Evolutionary conservation across 1,140 invertebrate genomes (phyloP), one percentile per base, ranked within the genome.

Genomic region (Trigoniulus corallinus): DNA sequence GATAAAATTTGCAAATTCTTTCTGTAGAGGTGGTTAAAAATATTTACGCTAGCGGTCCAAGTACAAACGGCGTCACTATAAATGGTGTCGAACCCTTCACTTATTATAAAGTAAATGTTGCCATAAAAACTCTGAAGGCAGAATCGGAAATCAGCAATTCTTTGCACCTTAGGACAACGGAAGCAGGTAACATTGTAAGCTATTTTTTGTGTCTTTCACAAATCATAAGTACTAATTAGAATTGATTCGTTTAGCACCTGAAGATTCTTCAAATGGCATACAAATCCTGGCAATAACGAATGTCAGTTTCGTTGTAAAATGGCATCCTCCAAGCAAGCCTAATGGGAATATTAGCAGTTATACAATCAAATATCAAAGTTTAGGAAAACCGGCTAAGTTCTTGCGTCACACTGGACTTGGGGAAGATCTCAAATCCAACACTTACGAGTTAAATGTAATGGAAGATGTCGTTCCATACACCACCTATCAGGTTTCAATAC

Each of bases 331-430:
- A 1, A 13, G 57, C 2, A 67, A 73, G 18, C 72, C 75, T 54
- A 91, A 91, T 70, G 87, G 87, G 1, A 70, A 75, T 10, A 69
- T 89, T 24, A 68, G 71, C 10, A 74, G 77, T 51, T 89, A 88
- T 62, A 64, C 74, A n/a, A 72, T 89, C 23, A 60, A 64, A 29
- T 76, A 73, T 39, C 61, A 64, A 57, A 47, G 15, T 7, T 18
- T n/a, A 43, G 20, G 4, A 18, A 18, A 18, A 39, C 10, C n/a
- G 41, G 4, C 29, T n/a, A 26, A 20, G 20, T 18, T 21, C 4
- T 27, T 3, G 7, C 2, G 2, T 21, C 51, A 34, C 15, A 34
- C 7, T 34, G n/a, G 21, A 51, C 12, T 1, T 15, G 13, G 42
- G 24, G 2, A 15, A 47, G 40, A 24, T 51, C 22, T 22, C 15